Percentiles rank a stretch among this genome's conserved stretches.
phyloP scores from a whole-genome alignment of 1,140 invertebrate species.

The Sarcophaga bullata region DNA sequence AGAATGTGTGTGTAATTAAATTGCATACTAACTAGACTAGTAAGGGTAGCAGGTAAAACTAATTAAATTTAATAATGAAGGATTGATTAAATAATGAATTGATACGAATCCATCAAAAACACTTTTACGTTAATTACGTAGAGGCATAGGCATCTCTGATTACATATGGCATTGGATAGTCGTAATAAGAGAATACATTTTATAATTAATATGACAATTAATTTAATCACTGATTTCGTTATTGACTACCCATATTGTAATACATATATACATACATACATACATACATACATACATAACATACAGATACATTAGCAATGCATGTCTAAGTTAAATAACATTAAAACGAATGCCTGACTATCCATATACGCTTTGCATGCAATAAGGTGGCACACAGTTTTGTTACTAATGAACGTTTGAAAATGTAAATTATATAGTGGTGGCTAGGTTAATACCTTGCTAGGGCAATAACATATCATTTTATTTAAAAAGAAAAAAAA shows the following conservation, averaged over 20 bases:
- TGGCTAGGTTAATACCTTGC: no score
- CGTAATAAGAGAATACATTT: not conserved
- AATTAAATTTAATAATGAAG: not conserved
- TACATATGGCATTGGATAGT: no score
- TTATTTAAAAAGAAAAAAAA: no score
- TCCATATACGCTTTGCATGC: not conserved
- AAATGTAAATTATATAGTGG: no score
- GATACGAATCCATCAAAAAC: not conserved
- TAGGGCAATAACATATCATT: no score
- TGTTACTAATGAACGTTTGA: not conserved
- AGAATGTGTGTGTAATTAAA: no score
- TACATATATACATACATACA: no score
- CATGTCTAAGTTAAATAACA: constrained; percentile 1
- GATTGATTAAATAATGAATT: not conserved
- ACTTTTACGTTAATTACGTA: not conserved
- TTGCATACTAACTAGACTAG: no score
- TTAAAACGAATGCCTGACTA: not conserved
- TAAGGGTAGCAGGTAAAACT: no score
- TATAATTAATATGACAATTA: not conserved
- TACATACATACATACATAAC: no score
- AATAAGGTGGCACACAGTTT: not conserved
- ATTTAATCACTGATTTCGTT: not conserved
- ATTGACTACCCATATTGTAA: not conserved
- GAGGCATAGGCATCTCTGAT: no score
- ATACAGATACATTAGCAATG: not conserved